Percentiles rank a stretch among this genome's conserved stretches.
These are phyloP conservation scores for Steromphala cineraria DNA, from an alignment of 2,888 invertebrate species.

Conservation along the genomic window DNA sequence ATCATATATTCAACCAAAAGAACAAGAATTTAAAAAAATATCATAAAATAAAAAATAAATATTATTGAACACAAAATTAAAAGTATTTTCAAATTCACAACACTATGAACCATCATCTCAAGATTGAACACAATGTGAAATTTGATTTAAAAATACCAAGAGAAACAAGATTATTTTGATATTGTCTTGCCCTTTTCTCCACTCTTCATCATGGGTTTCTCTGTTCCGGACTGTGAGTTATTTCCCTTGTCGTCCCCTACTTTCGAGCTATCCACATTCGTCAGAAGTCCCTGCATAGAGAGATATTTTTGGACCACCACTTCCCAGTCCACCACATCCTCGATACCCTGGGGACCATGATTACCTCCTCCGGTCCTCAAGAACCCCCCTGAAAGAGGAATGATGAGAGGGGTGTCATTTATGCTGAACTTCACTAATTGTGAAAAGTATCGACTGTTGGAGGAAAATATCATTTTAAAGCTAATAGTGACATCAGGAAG, in stretches of 20 bases:
- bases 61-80: too few relatives aligned
- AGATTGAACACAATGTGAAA: not conserved
- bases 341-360: slow-evolving; percentile 67
- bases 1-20: too few relatives aligned
- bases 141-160: not conserved
- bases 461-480: too few relatives aligned
- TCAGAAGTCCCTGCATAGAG: slow-evolving; percentile 53
- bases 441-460: too few relatives aligned
- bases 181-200: not conserved
- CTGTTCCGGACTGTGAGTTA: not conserved
- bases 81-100: not conserved
- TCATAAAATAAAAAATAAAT: too few relatives aligned
- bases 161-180: not conserved
- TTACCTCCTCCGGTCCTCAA: slow-evolving; percentile 26
- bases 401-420: too few relatives aligned
- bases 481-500: too few relatives aligned
- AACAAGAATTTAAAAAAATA: too few relatives aligned
- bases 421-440: too few relatives aligned
- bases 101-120: not conserved
- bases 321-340: slow-evolving; percentile 73
- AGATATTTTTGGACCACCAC: slow-evolving; percentile 69
- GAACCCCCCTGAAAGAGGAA: slow-evolving; percentile 41
- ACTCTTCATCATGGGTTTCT: not conserved
- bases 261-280: slow-evolving; percentile 15
- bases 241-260: slow-evolving; percentile 12